A percentile compares a stretch with the other conserved stretches of the same genome.
phyloP scores from a whole-genome alignment of 35 echinoderm and acorn worm genomes.

The Strongylocentrotus purpuratus region DNA sequence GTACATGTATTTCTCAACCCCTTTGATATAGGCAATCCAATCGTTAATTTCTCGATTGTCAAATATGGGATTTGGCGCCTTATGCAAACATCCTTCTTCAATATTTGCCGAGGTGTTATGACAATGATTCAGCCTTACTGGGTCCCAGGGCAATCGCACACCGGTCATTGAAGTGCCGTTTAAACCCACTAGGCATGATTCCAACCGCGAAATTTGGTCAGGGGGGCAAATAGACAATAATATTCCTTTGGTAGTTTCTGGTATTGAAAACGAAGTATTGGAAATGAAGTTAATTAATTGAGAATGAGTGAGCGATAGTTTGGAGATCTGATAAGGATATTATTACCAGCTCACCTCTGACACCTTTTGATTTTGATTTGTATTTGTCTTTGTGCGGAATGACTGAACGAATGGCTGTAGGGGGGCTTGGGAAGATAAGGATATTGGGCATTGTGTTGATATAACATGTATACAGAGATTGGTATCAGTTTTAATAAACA shows the following conservation, averaged over 20 bases:
- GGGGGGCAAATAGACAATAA: background rate
- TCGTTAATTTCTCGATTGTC: too few relatives aligned
- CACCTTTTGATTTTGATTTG: background rate
- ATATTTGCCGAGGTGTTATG: background rate
- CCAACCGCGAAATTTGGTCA: background rate
- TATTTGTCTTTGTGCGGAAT: background rate
- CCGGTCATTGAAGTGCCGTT: background rate
- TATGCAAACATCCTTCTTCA: background rate
- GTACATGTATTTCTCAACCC: too few relatives aligned
- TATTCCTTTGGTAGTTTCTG: background rate
- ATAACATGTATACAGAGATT: background rate
- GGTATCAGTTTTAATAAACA: background rate
- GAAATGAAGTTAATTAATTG: slow-evolving; percentile 14
- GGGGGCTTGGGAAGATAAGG: background rate
- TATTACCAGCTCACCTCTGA: background rate
- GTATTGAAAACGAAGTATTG: background rate
- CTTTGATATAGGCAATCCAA: too few relatives aligned
- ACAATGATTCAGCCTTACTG: background rate
- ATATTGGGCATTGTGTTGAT: background rate
- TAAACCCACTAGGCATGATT: background rate
- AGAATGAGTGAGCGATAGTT: background rate
- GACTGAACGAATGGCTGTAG: background rate
- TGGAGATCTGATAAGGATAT: background rate
- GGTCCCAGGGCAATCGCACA: background rate
- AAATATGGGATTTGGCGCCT: background rate